Conservation (phyloP, 2,797 vertebrate species). For the Buceros bicornis region DNA sequence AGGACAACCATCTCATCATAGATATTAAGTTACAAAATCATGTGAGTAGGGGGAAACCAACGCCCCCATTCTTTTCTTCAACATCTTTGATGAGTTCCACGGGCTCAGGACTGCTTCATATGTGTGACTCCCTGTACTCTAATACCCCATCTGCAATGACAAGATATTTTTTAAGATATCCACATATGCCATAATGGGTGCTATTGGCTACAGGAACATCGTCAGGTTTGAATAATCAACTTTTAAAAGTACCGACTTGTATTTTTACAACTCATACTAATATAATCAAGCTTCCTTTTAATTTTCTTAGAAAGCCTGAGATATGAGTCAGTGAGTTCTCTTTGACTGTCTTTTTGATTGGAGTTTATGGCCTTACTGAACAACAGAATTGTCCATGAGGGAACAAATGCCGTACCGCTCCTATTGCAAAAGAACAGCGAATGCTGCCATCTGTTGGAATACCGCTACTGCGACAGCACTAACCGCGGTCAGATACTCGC, state of each 20-base stretch:
- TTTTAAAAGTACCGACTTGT: background rate
- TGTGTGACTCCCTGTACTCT: background rate
- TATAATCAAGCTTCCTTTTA: background rate
- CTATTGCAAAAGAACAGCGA: background rate
- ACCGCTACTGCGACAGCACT: too few species aligned
- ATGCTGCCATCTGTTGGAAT: background rate
- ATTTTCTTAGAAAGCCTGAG: background rate
- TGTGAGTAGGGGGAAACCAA: fast-evolving
- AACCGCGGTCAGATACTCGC: too few species aligned
- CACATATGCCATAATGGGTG: background rate
- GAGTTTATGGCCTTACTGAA: background rate
- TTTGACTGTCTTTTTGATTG: background rate
- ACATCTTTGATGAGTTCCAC: background rate
- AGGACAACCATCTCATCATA: background rate
- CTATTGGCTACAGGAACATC: background rate
- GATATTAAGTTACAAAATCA: background rate
- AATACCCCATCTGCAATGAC: fast-evolving
- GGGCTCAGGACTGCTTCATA: background rate
- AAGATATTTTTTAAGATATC: background rate
- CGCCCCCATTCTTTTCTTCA: background rate
- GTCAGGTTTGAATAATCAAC: background rate
- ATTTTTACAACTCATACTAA: background rate
- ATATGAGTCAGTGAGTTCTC: background rate
- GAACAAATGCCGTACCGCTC: fast-evolving
- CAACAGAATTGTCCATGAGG: background rate